Conservation (phyloP, 2,888 invertebrate species). For the Odontocerum albicorne region DNA sequence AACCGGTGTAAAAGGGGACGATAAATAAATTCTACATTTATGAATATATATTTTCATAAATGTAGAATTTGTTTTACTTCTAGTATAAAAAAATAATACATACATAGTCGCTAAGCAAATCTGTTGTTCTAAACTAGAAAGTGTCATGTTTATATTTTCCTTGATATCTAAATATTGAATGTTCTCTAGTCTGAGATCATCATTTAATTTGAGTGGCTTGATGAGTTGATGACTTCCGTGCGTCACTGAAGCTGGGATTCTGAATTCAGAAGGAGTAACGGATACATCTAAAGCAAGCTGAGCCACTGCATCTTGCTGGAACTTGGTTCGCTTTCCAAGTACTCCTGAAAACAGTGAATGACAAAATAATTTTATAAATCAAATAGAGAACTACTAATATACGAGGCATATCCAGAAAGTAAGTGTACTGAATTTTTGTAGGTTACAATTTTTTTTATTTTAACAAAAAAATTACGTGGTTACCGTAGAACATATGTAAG, state of each 20-base stretch:
- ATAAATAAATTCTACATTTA: too few relatives aligned
- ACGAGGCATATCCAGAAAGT: too few relatives aligned
- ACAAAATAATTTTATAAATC: too few relatives aligned
- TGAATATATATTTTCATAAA: too few relatives aligned
- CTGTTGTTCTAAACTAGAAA: conserved; percentile 77
- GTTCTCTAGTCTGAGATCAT: conserved; percentile 83
- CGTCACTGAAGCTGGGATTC: conserved; percentile 52
- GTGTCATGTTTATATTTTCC: conserved; percentile 48
- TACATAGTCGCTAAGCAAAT: conserved; percentile 76
- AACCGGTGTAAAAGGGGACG: too few relatives aligned
- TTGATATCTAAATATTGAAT: conserved; percentile 68
- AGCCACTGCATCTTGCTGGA: conserved; percentile 78
- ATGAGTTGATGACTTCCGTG: conserved; percentile 59
- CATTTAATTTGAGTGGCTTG: conserved; percentile 72
- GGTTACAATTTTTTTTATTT: too few relatives aligned
- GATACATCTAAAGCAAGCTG: conserved; percentile 77
- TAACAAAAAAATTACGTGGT: too few relatives aligned
- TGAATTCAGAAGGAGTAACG: conserved; percentile 47
- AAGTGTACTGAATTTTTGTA: too few relatives aligned
- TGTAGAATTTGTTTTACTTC: too few relatives aligned
- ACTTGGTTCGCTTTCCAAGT: conserved; percentile 88
- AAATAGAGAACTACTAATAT: too few relatives aligned
- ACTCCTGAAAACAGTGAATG: conserved; percentile 65
- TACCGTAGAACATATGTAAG: too few relatives aligned
- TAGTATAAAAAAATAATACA: conserved; percentile 44